Evolutionary conservation across 2,888 invertebrate genomes (phyloP), one percentile per base, ranked within the genome.

Genomic region (Agonopterix arenella): DNA sequence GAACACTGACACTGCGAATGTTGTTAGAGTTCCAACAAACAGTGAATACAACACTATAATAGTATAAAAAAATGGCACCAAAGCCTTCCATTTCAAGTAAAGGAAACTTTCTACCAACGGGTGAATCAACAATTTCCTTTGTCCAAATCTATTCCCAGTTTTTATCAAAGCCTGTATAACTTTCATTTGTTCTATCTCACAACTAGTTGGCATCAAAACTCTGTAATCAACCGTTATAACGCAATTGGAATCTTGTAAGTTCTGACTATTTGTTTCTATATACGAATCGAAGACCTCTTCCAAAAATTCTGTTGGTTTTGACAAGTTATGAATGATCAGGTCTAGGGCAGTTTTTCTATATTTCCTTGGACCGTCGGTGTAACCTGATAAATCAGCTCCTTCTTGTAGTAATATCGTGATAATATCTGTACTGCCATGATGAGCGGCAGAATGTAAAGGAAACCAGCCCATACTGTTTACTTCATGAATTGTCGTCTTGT

Each of bases 351-450:
- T 78, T 58, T 80, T 78, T 53, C 71, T 76, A 13, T 58, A 76
- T 59, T 79, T 84, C 56, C 79, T 84, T 1, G 81, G 82, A 0
- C 81, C 81, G 41, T 80, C 80, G 4, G 82, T 82, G 46, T 82
- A 73, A 0, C 76, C 74, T 9, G 89, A 83, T 8, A 89, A 58
- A 54, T 90, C 86, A 2, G 84, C 89, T 8, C 90, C 90, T 68
- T 88, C 81, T 56, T 73, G 68, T 3, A 89, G 62, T 13, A 90
- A 62, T 7, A 84, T 50, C 0, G 61, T 63, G 45, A 92, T 90
- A 46, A 92, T 90, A 53, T 92, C 91, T 60, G 91, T 86, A 55
- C 91, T 91, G 1, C 92, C 91, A 56, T 91, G 85, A 50, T 89
- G 84, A 44, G 91, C 90, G 2, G 90, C 90, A 2, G 84, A 64